Percentiles rank a stretch among this genome's conserved stretches.
Conservation (phyloP, 2,797 vertebrate species). For the Hypotaenidia okinawae region DNA sequence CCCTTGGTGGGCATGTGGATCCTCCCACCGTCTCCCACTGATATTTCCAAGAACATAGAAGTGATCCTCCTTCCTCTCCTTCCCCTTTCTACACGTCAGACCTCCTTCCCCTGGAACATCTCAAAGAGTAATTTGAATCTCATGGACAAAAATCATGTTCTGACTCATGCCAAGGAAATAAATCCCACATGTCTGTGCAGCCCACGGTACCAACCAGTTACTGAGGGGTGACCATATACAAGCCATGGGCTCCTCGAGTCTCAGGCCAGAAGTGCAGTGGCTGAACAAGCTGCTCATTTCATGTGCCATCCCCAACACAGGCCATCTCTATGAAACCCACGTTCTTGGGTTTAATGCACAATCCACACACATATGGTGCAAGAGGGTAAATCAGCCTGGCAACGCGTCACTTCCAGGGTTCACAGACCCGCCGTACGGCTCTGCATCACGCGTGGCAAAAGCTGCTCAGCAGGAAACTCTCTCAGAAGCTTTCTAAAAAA, state of each 20-base stretch:
- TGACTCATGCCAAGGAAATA: not conserved
- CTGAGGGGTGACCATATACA: not conserved
- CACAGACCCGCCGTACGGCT: not conserved
- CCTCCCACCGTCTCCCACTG: not conserved
- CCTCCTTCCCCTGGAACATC: not conserved
- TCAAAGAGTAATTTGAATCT: not conserved
- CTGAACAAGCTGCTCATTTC: not conserved
- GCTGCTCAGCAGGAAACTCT: not conserved
- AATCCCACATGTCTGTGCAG: not conserved
- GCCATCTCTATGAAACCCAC: not conserved
- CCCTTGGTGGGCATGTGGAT: not conserved
- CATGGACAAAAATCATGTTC: not conserved
- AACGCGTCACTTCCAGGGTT: not conserved
- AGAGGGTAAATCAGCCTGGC: not conserved
- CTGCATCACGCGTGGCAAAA: not conserved
- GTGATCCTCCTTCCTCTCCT: not conserved
- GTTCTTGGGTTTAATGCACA: not conserved
- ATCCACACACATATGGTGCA: accelerated
- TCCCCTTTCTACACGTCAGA: accelerated
- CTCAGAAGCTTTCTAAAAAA: not conserved
- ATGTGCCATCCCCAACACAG: not conserved
- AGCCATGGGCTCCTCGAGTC: accelerated
- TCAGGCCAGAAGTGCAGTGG: accelerated
- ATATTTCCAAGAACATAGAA: not conserved
- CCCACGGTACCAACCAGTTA: accelerated